Conservation (phyloP, 2,888 invertebrate species). For the Gandaritis pyraliata region DNA sequence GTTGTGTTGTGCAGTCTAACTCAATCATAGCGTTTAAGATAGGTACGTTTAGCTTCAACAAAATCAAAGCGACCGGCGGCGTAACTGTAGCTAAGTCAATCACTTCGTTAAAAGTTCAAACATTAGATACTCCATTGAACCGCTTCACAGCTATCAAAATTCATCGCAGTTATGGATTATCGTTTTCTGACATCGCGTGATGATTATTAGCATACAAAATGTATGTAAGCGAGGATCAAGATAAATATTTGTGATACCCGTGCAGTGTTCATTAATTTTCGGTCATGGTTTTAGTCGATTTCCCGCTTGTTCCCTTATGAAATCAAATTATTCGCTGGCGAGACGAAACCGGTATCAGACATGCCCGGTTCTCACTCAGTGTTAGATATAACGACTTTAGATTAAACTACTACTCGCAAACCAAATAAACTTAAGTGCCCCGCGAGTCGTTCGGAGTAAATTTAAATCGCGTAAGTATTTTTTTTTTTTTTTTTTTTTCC, state of each 20-base stretch:
- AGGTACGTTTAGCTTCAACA: background rate
- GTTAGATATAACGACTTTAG: conserved; percentile 9
- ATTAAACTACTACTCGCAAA: conserved; percentile 1
- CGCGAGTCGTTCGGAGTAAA: no score
- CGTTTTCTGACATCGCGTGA: conserved; percentile 52
- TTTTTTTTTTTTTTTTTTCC: no score
- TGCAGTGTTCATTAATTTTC: conserved; percentile 65
- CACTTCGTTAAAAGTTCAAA: conserved; percentile 6
- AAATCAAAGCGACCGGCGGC: background rate
- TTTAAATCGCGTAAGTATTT: no score
- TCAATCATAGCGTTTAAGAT: no score
- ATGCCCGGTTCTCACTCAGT: background rate
- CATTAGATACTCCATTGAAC: background rate
- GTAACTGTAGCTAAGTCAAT: background rate
- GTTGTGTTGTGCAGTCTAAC: background rate
- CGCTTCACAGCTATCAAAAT: conserved; percentile 14
- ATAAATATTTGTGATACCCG: conserved; percentile 64
- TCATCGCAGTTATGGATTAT: conserved; percentile 10
- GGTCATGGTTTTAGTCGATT: conserved; percentile 68
- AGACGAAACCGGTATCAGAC: conserved; percentile 60
- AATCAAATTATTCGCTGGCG: conserved; percentile 63
- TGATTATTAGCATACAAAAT: background rate
- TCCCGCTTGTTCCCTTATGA: conserved; percentile 66
- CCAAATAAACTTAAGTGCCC: no score
- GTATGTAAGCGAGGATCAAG: conserved; percentile 31